phyloP scores from a whole-genome alignment of 2,113 vertebrate genomes.

The Pandion haliaetus region DNA sequence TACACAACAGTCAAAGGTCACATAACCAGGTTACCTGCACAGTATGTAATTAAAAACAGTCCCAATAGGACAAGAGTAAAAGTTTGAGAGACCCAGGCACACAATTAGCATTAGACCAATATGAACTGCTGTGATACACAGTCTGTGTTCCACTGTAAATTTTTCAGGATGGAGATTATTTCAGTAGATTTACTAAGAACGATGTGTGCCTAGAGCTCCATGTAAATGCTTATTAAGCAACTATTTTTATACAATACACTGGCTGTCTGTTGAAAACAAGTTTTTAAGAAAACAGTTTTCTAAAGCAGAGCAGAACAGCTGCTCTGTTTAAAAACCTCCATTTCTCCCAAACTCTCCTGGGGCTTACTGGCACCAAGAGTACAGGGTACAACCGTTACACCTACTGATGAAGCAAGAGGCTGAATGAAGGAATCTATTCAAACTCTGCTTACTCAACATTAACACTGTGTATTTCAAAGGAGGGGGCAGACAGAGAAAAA shows the following conservation, averaged over 20 bases:
- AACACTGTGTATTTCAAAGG: background rate
- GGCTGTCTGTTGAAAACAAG: background rate
- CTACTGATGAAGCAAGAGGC: background rate
- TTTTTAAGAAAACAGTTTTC: slow-evolving; percentile 5
- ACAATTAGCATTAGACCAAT: background rate
- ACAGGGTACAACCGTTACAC: slow-evolving; percentile 20
- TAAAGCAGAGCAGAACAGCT: slow-evolving; percentile 7
- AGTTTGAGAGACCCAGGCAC: background rate
- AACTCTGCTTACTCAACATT: background rate
- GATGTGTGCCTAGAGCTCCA: background rate
- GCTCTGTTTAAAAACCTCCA: background rate
- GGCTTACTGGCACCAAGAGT: background rate
- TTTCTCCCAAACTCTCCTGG: background rate
- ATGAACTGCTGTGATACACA: background rate
- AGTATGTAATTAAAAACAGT: background rate
- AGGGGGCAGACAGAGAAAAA: background rate
- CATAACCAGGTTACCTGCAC: background rate
- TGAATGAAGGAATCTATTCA: slow-evolving; percentile 3
- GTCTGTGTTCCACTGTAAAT: background rate
- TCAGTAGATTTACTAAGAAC: background rate
- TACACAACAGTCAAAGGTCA: background rate
- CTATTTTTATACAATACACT: slow-evolving; percentile 35
- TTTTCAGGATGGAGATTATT: background rate
- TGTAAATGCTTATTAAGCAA: background rate
- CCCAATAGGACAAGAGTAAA: background rate